phyloP scores from a whole-genome alignment of 2,797 vertebrate species.

The Pangasius macronema region DNA sequence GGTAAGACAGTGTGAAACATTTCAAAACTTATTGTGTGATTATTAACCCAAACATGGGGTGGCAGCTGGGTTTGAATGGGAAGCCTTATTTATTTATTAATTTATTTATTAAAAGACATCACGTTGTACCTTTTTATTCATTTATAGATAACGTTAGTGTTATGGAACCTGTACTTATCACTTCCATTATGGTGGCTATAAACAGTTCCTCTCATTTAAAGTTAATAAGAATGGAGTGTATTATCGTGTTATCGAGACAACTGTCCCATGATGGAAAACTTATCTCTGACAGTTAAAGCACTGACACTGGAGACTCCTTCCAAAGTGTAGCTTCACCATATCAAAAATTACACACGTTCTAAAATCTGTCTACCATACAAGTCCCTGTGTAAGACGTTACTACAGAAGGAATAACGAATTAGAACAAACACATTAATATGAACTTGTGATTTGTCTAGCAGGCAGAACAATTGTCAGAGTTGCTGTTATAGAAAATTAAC shows the following conservation, averaged over 20 bases:
- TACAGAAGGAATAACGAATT: neutral
- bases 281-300: neutral
- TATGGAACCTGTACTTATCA: neutral
- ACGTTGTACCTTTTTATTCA: neutral
- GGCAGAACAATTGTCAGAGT: neutral
- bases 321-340: neutral
- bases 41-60: neutral
- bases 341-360: neutral
- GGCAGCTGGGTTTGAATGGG: neutral
- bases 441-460: neutral
- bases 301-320: neutral
- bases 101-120: neutral
- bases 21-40: neutral
- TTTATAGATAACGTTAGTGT: neutral
- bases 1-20: conserved; percentile 73
- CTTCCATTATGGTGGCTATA: neutral
- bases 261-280: neutral
- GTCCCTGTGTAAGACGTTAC: too few relatives aligned
- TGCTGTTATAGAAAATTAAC: neutral
- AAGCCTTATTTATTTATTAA: neutral
- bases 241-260: neutral
- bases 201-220: neutral
- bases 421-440: neutral
- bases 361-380: neutral
- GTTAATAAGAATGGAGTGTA: neutral